Base-by-base conservation (phyloP, 2,888 invertebrate genomes). In the Acanthosepion esculentum region DNA sequence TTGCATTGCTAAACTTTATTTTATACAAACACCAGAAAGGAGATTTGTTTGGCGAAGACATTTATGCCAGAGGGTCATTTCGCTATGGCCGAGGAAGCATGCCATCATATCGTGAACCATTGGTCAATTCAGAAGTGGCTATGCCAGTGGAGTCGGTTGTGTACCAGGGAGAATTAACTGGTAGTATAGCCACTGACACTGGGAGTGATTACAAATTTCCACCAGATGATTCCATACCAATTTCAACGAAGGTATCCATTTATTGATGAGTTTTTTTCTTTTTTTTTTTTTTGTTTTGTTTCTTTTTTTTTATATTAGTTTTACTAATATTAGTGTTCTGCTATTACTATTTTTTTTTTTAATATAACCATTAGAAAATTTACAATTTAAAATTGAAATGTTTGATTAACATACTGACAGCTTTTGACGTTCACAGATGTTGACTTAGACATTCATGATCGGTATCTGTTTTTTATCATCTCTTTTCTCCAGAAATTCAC, bases 121-220 rank as follows among this genome's bases (percentile, higher is more conserved):
- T 94, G 94, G 94, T 94, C 94, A 41, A 53, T 64, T 48, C 59
- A 48, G 64, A 64, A 48, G 92, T 50, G 92, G 94, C 91, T 92
- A 55, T 94, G 26, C 59, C 93, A 53, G 91, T 64, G 6, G 94
- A 93, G 29, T 64, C 94, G n/a, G 94, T 95, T 33, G 94, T 96
- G 48, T 96, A 96, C 94, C 96, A 96, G 94, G 96, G 96, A 20
- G 95, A 96, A 78, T 94, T 95, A 59, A 95, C 95, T 7, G 92
- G 94, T 94, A 94, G 94, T 59, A 95, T 95, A 5, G 94, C 95
- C 94, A 95, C 94, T 29, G 94, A 94, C 20, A 59, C 94, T 64
- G 94, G 94, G 41, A 94, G 94, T 97, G 99, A 99, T 95, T 96
- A 96, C 95, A 96, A 96, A 94, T 96, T 96, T 94, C 95, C 96